phyloP scores from a whole-genome alignment of 1,140 invertebrate species.

The Leptopilina boulardi region DNA sequence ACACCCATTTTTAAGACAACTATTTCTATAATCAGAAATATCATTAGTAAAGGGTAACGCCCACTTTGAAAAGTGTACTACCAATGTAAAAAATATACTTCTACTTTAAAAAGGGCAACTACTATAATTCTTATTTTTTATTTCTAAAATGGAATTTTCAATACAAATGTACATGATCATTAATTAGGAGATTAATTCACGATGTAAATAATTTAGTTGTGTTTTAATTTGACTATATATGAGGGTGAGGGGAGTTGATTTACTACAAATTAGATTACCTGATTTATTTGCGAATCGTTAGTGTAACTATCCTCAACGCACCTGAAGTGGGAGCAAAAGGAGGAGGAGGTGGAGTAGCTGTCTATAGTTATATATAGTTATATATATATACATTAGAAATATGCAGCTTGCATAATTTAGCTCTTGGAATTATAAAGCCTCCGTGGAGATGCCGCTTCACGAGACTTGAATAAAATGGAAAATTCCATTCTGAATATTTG shows the following conservation, averaged over 20 bases:
- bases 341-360: background rate
- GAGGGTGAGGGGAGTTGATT: constrained; percentile 43
- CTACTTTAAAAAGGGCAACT: too few relatives aligned
- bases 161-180: too few relatives aligned
- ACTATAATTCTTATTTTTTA: too few relatives aligned
- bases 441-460: background rate
- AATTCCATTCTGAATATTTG: background rate
- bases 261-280: constrained; percentile 57
- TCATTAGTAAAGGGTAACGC: too few relatives aligned
- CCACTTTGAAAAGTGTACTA: too few relatives aligned
- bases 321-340: background rate
- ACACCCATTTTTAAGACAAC: too few relatives aligned
- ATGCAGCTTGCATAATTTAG: constrained; percentile 26
- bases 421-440: background rate
- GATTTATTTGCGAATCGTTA: constrained; percentile 49
- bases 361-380: background rate
- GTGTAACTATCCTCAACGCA: constrained; percentile 34
- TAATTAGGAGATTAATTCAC: background rate
- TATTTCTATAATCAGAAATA: too few relatives aligned
- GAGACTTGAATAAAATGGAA: background rate
- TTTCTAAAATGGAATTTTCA: too few relatives aligned
- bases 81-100: too few relatives aligned
- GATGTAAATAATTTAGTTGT: background rate
- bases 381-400: constrained; percentile 16
- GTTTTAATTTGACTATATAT: constrained; percentile 40